Percentiles rank a stretch among this genome's conserved stretches.
Evolutionary conservation across 2,113 vertebrate genomes (phyloP).

Genomic region (Gavialis gangeticus): DNA sequence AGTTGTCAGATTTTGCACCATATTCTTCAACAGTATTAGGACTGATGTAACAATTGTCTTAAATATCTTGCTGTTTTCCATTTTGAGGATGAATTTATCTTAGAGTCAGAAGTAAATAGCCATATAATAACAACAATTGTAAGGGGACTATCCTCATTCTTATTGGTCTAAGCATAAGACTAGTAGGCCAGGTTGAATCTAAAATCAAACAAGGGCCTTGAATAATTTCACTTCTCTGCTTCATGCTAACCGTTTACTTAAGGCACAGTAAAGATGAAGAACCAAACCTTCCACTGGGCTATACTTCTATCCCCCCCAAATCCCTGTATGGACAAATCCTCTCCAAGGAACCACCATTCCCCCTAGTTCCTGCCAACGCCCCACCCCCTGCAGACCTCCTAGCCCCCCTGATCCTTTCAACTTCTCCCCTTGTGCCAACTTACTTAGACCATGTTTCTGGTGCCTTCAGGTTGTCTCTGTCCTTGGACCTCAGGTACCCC

Average conservation of each 20-base stretch:
- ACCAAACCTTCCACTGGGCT: background rate
- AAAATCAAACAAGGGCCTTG: background rate
- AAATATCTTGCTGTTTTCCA: background rate
- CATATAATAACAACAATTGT: background rate
- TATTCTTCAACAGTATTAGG: background rate
- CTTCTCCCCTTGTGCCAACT: too few relatives aligned
- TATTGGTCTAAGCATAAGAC: background rate
- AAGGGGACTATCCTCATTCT: background rate
- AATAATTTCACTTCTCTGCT: background rate
- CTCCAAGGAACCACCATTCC: too few relatives aligned
- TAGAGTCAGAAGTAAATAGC: background rate
- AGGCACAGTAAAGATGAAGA: background rate
- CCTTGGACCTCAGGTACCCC: too few relatives aligned
- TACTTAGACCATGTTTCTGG: too few relatives aligned
- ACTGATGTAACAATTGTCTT: background rate
- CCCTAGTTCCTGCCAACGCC: too few relatives aligned
- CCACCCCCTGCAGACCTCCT: too few relatives aligned
- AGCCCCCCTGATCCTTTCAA: too few relatives aligned
- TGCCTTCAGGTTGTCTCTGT: too few relatives aligned
- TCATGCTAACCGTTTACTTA: background rate
- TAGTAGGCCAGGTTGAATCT: background rate
- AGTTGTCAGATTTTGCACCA: background rate
- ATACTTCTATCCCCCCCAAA: too few relatives aligned
- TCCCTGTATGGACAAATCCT: too few relatives aligned
- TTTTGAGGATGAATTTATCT: background rate